Evolutionary conservation across 2,888 invertebrate species (phyloP), one percentile per base, ranked within the genome.

Genomic region (Peribatodes rhomboidaria): DNA sequence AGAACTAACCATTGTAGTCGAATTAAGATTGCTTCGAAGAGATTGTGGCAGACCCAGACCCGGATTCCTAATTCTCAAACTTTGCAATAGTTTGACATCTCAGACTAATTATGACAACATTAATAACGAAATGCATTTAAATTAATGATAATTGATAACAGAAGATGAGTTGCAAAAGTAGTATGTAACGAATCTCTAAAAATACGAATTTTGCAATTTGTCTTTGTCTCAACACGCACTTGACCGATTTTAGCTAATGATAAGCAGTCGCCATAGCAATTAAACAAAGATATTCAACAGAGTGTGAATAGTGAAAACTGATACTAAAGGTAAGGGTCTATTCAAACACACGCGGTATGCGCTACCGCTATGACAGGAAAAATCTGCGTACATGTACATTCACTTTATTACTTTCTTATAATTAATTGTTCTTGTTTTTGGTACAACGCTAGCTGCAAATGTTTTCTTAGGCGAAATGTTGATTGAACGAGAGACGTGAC

Each of bases 231-330:
- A 50, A 39, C 72, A 58, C 62, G 60, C 41, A 52, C 61, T 68
- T 75, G 75, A 74, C 73, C 72, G 60, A 69, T 70, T 56, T 67
- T 14, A 31, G 69, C 46, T 9, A 59, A 41, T 49, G 59, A 63
- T 57, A 67, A 62, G 59, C 67, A 18, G 72, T 62, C 62, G 60
- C 59, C 70, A 44, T 18, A 16, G 52, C 71, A 57, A 65, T 60
- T 60, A 77, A 65, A 71, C 68, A 57, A 79, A 79, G 67, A 77
- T 66, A 71, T 59, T 69, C 78, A 85, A 54, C 86, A 78, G 78
- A 80, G 77, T 85, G 81, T 84, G 80, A 85, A 84, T 71, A 63
- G 84, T 79, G 83, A 85, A 85, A 84, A 77, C 75, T 81, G 73
- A 80, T 81, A 70, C 46, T 53, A 1, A 4, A 35, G 31, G 6